These are phyloP conservation scores for Ptychoptera albimana DNA, from an alignment of 2,888 invertebrate genomes.

Conservation along the genomic window DNA sequence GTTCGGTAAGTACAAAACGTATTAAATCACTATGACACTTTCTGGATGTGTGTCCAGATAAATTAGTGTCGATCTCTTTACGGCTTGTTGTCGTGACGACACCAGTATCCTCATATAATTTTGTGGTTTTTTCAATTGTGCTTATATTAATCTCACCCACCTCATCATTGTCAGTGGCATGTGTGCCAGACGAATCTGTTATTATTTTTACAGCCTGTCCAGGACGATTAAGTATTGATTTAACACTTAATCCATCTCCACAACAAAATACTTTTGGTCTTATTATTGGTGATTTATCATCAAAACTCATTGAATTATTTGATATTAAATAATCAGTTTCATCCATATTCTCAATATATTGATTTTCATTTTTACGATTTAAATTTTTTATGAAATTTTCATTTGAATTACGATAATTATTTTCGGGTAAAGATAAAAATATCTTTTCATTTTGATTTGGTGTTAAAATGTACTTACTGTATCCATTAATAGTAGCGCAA, in stretches of 20 bases:
- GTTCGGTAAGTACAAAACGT: conserved; percentile 57
- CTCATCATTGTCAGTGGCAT: conserved; percentile 16
- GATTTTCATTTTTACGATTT: conserved; percentile 10
- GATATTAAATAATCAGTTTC: conserved; percentile 24
- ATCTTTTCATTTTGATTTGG: conserved; percentile 18
- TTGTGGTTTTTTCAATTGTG: neutral
- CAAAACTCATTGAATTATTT: conserved; percentile 17
- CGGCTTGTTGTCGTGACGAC: neutral
- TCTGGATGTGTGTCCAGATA: neutral
- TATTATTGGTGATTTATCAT: conserved; percentile 25
- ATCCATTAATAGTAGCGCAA: conserved; percentile 6
- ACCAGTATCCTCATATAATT: neutral
- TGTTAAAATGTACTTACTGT: conserved; percentile 35
- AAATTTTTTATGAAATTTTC: conserved; percentile 36
- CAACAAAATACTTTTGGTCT: conserved; percentile 28
- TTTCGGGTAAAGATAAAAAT: neutral
- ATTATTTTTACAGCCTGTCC: conserved; percentile 62
- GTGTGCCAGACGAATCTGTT: conserved; percentile 33
- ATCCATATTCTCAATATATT: conserved; percentile 21
- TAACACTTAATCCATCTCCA: conserved; percentile 15
- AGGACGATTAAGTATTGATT: conserved; percentile 30
- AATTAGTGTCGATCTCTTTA: conserved; percentile 4
- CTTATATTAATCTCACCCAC: conserved; percentile 9
- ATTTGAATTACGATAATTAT: conserved; percentile 18
- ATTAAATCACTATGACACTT: conserved; percentile 43